Evolutionary conservation across 2,113 vertebrate genomes (phyloP), one percentile per base, ranked within the genome.

Genomic region (Ascaphus truei): DNA sequence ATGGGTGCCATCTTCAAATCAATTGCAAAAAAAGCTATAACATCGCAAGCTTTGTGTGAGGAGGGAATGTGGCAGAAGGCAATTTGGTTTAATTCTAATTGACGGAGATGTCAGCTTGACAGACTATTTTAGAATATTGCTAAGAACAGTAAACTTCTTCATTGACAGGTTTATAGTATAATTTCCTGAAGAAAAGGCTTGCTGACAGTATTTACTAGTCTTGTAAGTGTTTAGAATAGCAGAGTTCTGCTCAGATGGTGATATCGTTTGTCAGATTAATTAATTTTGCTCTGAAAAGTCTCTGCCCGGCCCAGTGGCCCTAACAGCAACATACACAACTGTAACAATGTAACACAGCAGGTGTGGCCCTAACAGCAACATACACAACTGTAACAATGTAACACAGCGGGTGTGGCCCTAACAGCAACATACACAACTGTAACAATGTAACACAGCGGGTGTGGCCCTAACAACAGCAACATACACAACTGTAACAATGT

Each of bases 101-200:
- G 89, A 89, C 87, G 88, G 85, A 83, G 86, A 90, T 89, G 84
- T 90, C 88, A 90, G 85, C 83, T 74, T 78, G 75, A 85, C 84
- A 91, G 86, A 89, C 85, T 88, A 88, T 88, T 88, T 90, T 86
- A 89, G 84, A 88, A 87, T 91, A 90, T 91, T 89, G 90, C 86
- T 62, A 81, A 78, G 86, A 89, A 91, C 84, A 84, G 86, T 91
- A 88, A 89, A 90, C 86, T 84, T 81, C 37, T 73, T 82, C 72
- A 83, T 87, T 91, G 89, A 91, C 88, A 88, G 74, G 88, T 90
- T 90, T 90, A 91, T 89, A 87, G 84, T 88, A 88, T 89, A 87
- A 90, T 90, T 57, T 57, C 53, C 53, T 57, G 53, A 57, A 4
- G 9, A 57, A 47, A 57, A 34, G 30, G 30, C 29, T 57, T 33